Evolutionary conservation across 2,888 invertebrate species (phyloP).

Genomic region (Ceriagrion tenellum): DNA sequence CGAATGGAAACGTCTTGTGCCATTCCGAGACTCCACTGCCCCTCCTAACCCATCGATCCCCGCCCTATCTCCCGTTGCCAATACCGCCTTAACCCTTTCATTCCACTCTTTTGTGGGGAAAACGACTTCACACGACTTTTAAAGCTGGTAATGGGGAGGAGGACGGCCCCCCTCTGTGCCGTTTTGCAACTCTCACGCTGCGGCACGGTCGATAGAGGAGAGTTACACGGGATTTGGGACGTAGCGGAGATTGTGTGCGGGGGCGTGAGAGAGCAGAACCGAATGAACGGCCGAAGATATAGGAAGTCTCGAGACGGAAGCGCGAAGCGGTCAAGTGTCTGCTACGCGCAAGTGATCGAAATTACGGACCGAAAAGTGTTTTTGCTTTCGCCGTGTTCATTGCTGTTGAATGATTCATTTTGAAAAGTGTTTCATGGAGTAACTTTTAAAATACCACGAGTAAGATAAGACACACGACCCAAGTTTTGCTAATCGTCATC

Average conservation of each 20-base stretch:
- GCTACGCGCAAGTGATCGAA: no score
- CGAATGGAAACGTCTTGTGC: conserved; percentile 56
- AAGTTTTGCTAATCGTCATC: no score
- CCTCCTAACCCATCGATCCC: background rate
- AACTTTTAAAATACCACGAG: no score
- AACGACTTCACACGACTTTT: conserved; percentile 46
- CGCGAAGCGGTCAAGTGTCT: no score
- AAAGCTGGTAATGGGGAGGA: conserved; percentile 39
- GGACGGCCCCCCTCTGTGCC: background rate
- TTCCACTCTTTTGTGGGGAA: conserved; percentile 40
- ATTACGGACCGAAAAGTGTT: no score
- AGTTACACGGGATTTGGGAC: background rate
- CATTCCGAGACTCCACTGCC: background rate
- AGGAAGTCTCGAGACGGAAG: no score
- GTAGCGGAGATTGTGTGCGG: background rate
- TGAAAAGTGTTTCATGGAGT: no score
- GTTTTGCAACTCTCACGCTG: conserved; percentile 19
- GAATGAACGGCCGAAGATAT: background rate
- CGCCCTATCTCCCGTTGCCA: background rate
- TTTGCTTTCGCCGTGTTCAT: no score
- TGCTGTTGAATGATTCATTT: no score
- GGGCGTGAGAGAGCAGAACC: background rate
- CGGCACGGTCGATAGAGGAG: background rate
- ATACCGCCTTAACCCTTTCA: background rate
- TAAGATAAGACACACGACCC: no score